Conservation (phyloP, 2,888 invertebrate genomes). For the Hybos culiciformis region DNA sequence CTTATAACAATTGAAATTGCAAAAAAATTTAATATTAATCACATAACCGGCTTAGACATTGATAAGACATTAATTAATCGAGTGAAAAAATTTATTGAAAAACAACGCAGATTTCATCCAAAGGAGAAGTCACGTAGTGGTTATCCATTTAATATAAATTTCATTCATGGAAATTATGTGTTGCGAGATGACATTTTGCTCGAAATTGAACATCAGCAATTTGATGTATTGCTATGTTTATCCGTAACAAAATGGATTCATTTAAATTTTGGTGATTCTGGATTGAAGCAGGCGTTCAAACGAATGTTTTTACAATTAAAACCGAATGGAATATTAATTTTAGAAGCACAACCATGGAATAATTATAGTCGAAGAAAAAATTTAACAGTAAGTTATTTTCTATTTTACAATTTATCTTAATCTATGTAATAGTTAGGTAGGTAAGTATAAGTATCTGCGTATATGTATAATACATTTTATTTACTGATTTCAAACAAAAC, state of each 20-base stretch:
- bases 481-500: too few relatives aligned
- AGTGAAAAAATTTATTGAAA: constrained; percentile 17
- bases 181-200: constrained; percentile 58
- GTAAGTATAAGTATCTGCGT: too few relatives aligned
- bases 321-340: constrained; percentile 61
- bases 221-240: constrained; percentile 69
- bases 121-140: constrained; percentile 28
- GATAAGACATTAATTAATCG: constrained; percentile 53
- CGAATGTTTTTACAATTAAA: constrained; percentile 62
- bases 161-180: constrained; percentile 70
- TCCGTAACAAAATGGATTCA: constrained; percentile 88
- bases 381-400: constrained; percentile 42
- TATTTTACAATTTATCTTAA: too few relatives aligned
- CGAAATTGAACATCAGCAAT: constrained; percentile 58
- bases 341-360: constrained; percentile 73
- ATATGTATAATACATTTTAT: too few relatives aligned
- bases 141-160: constrained; percentile 65
- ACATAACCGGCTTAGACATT: constrained; percentile 71
- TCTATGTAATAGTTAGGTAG: not conserved
- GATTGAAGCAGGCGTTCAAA: constrained; percentile 65
- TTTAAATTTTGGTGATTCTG: constrained; percentile 74
- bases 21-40: constrained; percentile 50
- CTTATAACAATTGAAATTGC: constrained; percentile 66
- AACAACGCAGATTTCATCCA: constrained; percentile 10
- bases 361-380: constrained; percentile 61